These are phyloP conservation scores for Eufriesea mexicana DNA, from an alignment of 1,140 invertebrate species.

Conservation along the genomic window DNA sequence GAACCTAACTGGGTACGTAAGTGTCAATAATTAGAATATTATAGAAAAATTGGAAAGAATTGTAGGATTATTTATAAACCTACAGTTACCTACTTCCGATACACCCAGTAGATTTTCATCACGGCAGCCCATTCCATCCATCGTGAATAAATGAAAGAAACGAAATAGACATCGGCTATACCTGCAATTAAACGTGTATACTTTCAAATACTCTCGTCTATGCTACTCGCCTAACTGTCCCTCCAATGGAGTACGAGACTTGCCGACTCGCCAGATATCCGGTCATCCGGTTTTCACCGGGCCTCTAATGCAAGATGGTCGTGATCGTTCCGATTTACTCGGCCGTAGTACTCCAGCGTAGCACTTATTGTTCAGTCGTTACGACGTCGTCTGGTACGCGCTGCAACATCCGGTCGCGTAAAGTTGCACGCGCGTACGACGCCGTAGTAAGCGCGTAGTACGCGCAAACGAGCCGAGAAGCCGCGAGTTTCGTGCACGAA, in stretches of 20 bases:
- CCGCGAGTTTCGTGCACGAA: constrained; percentile 64
- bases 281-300: constrained; percentile 12
- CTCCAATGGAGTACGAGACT: neutral
- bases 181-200: neutral
- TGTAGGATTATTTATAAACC: no score
- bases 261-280: neutral
- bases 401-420: constrained; percentile 61
- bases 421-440: constrained; percentile 48
- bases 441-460: constrained; percentile 60
- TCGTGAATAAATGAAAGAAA: no score
- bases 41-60: no score
- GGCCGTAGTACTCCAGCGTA: constrained; percentile 43
- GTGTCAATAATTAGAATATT: no score
- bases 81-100: no score
- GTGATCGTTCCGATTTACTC: constrained; percentile 35
- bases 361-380: constrained; percentile 48
- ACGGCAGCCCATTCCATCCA: no score
- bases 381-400: constrained; percentile 46
- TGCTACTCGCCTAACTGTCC: neutral
- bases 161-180: no score
- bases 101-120: no score
- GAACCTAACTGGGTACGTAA: no score
- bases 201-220: neutral
- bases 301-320: neutral
- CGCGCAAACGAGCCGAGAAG: constrained; percentile 56